phyloP scores from a whole-genome alignment of 2,888 invertebrate species.

The Cheilosia impressa region DNA sequence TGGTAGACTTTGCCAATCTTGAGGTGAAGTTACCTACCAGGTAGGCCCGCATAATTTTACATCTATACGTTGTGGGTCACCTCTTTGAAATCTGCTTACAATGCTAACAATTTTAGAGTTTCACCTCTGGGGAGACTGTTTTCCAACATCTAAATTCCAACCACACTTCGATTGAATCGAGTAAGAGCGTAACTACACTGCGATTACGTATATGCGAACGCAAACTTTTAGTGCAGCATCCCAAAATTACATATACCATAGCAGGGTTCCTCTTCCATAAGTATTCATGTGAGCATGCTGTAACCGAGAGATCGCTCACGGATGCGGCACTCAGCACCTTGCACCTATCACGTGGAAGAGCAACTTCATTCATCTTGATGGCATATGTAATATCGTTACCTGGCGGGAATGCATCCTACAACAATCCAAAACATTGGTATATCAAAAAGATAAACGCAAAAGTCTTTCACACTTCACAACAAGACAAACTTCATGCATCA shows the following conservation, averaged over 20 bases:
- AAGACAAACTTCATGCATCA: constrained; percentile 21
- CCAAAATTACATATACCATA: not conserved
- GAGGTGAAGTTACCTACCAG: too few species aligned
- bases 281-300: not conserved
- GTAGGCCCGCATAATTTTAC: too few species aligned
- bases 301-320: constrained; percentile 13
- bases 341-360: constrained; percentile 29
- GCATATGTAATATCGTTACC: constrained; percentile 8
- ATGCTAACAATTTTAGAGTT: too few species aligned
- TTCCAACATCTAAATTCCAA: too few species aligned
- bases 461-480: constrained; percentile 10
- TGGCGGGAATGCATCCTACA: constrained; percentile 4
- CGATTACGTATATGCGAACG: too few species aligned
- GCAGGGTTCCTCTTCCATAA: not conserved
- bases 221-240: too few species aligned
- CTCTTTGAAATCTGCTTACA: too few species aligned
- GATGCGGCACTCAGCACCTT: constrained; percentile 13
- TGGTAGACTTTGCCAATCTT: too few species aligned
- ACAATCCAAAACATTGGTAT: constrained; percentile 1
- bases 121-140: too few species aligned
- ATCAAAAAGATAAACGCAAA: constrained; percentile 1
- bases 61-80: too few species aligned
- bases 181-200: too few species aligned
- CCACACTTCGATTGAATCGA: too few species aligned
- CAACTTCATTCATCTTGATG: constrained; percentile 31